Conservation (phyloP, 1,140 invertebrate genomes). For the Chironomus tepperi region DNA sequence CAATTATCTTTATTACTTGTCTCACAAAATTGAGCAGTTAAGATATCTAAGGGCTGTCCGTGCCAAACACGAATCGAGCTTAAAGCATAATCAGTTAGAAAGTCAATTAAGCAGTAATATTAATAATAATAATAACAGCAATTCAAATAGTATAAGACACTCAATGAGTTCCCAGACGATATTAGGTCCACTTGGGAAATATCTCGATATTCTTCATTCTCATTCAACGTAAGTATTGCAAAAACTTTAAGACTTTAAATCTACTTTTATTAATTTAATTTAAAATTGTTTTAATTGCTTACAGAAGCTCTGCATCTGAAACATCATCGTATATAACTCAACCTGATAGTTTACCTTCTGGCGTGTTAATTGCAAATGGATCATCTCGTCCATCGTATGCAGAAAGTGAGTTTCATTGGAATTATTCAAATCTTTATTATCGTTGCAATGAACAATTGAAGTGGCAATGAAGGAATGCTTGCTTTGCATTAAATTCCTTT, state of each 20-base stretch:
- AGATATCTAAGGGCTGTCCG: slow-evolving; percentile 16
- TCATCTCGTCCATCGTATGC: slow-evolving; percentile 32
- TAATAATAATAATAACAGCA: slow-evolving; percentile 18
- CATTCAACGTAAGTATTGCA: not conserved
- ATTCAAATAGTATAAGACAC: not conserved
- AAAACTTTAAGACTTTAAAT: not conserved
- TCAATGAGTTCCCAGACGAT: slow-evolving; percentile 26
- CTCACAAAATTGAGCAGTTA: not conserved
- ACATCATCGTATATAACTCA: slow-evolving; percentile 25
- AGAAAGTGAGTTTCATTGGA: slow-evolving; percentile 36
- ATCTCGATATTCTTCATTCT: slow-evolving; percentile 14
- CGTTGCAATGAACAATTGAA: too few species aligned
- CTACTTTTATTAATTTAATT: not conserved
- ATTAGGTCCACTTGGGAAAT: not conserved
- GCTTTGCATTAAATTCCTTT: too few species aligned
- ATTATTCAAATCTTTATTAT: too few species aligned
- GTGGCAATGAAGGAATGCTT: too few species aligned
- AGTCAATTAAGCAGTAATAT: not conserved
- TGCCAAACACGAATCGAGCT: not conserved
- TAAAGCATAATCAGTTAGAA: slow-evolving; percentile 37
- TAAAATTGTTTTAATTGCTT: not conserved
- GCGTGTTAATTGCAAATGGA: not conserved
- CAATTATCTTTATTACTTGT: not conserved
- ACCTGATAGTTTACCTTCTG: slow-evolving; percentile 29
- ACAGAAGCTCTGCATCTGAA: slow-evolving; percentile 20